Evolutionary conservation across 2,113 vertebrate species (phyloP).

Genomic region (Heterotilapia buettikoferi): DNA sequence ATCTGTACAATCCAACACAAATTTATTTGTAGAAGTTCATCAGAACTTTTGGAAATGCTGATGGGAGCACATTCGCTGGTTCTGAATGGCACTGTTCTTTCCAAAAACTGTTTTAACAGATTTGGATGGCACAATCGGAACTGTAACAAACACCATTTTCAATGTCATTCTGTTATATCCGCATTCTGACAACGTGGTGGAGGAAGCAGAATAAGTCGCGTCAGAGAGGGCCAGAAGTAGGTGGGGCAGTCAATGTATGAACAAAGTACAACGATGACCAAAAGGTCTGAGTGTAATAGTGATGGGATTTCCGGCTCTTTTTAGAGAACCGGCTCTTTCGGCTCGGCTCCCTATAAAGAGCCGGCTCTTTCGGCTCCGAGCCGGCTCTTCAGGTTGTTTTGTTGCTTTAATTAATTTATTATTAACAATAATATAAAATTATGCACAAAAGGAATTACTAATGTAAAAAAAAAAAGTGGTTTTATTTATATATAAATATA

Average conservation of each 20-base stretch:
- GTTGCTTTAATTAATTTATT: too few relatives aligned
- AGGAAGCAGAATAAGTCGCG: background rate
- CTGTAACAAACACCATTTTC: background rate
- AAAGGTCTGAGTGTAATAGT: too few relatives aligned
- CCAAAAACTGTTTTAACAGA: background rate
- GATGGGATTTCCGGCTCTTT: too few relatives aligned
- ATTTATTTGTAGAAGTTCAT: background rate
- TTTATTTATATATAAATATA: too few relatives aligned
- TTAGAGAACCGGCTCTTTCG: too few relatives aligned
- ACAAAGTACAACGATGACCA: background rate
- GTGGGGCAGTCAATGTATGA: background rate
- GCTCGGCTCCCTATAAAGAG: too few relatives aligned
- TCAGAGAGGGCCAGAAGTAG: background rate
- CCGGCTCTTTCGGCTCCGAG: too few relatives aligned
- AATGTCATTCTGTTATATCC: background rate
- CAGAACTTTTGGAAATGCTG: background rate
- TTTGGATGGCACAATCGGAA: background rate
- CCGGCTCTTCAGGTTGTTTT: too few relatives aligned
- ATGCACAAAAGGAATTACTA: too few relatives aligned
- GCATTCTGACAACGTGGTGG: background rate
- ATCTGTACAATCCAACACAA: background rate
- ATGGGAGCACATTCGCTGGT: background rate
- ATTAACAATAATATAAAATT: too few relatives aligned
- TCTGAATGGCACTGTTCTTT: background rate
- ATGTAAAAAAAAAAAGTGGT: too few relatives aligned